Percentiles rank a stretch among this genome's conserved stretches.
phyloP scores from a whole-genome alignment of 2,888 invertebrate genomes.

The Epinotia ramella region DNA sequence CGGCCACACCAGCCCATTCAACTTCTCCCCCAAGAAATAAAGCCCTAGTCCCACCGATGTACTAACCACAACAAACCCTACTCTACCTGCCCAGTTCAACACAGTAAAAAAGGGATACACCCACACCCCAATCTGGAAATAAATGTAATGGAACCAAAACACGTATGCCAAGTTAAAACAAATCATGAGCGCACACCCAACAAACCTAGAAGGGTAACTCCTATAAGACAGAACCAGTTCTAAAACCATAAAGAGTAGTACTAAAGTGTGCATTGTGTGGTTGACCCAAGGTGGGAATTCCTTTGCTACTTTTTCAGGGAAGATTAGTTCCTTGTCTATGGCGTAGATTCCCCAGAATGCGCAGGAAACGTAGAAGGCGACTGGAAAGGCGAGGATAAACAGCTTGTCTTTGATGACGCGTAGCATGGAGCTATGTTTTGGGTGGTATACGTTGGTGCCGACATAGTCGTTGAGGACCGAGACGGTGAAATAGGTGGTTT shows the following conservation, averaged over 20 bases:
- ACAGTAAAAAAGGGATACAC: constrained; percentile 39
- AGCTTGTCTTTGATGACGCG: constrained; percentile 32
- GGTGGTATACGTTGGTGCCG: constrained; percentile 28
- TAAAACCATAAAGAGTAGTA: constrained; percentile 22
- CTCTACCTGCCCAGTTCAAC: constrained; percentile 24
- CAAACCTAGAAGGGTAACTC: constrained; percentile 14
- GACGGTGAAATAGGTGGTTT: constrained; percentile 36
- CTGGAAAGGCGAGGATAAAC: constrained; percentile 33
- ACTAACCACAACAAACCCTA: constrained; percentile 14
- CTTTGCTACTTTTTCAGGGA: constrained; percentile 30
- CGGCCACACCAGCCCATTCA: constrained; percentile 36
- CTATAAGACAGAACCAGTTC: constrained; percentile 33
- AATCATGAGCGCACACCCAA: constrained; percentile 18
- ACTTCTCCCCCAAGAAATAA: constrained; percentile 34
- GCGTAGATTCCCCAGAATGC: constrained; percentile 44
- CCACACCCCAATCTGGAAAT: constrained; percentile 33
- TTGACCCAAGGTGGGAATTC: constrained; percentile 33
- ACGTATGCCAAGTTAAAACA: constrained; percentile 25
- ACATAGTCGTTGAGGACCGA: constrained; percentile 36
- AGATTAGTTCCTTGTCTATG: constrained; percentile 37
- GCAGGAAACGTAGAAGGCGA: constrained; percentile 36
- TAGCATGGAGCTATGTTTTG: constrained; percentile 23
- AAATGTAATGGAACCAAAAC: constrained; percentile 30
- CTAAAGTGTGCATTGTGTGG: constrained; percentile 34
- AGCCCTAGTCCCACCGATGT: constrained; percentile 13